phyloP scores from a whole-genome alignment of 2,888 invertebrate species.

The Microchrysa polita region DNA sequence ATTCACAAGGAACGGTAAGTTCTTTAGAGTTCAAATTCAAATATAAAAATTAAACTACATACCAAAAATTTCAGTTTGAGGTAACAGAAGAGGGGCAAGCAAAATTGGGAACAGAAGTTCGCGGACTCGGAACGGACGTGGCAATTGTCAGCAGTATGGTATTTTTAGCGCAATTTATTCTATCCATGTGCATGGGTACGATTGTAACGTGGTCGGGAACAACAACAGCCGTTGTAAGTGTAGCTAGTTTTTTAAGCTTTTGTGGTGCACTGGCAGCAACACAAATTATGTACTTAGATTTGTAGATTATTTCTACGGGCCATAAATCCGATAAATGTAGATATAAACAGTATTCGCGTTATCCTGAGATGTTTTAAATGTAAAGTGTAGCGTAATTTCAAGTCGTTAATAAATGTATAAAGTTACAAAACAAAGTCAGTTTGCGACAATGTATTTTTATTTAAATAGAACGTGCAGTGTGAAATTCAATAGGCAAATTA shows the following conservation, averaged over 20 bases:
- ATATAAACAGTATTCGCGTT: background rate
- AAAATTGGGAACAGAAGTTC: slow-evolving; percentile 70
- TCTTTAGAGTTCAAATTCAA: no score
- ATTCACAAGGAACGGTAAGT: slow-evolving; percentile 86
- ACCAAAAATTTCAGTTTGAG: slow-evolving; percentile 68
- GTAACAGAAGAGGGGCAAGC: slow-evolving; percentile 68
- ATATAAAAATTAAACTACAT: background rate
- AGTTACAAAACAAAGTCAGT: background rate
- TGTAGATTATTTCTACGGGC: slow-evolving; percentile 66
- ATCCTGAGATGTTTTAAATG: background rate
- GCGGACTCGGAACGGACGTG: slow-evolving; percentile 94
- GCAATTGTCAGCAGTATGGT: slow-evolving; percentile 96
- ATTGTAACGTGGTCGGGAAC: slow-evolving; percentile 83
- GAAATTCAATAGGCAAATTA: no score
- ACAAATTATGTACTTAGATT: slow-evolving; percentile 88
- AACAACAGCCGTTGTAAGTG: slow-evolving; percentile 87
- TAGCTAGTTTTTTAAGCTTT: slow-evolving; percentile 84
- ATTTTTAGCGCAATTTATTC: slow-evolving; percentile 91
- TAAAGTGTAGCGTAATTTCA: background rate
- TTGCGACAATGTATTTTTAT: no score
- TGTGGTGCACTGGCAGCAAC: slow-evolving; percentile 87
- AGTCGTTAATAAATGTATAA: background rate
- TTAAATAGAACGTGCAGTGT: no score
- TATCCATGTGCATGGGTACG: slow-evolving; percentile 87
- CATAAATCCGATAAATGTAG: background rate